These are phyloP conservation scores for Himalopsyche phryganea DNA, from an alignment of 1,140 invertebrate genomes.

Conservation along the genomic window DNA sequence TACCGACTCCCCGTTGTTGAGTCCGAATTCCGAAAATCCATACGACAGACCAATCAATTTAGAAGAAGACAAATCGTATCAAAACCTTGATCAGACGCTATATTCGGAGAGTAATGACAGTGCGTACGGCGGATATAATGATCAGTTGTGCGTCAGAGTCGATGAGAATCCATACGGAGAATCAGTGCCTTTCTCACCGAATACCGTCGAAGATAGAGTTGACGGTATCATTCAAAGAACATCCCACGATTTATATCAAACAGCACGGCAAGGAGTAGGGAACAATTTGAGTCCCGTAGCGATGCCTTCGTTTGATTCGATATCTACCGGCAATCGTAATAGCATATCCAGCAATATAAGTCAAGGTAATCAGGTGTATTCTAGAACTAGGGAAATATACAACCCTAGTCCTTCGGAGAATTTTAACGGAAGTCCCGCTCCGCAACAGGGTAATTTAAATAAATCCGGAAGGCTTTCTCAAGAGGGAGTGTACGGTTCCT, in stretches of 20 bases:
- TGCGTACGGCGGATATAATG: slow-evolving; percentile 29
- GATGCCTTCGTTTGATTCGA: slow-evolving; percentile 37
- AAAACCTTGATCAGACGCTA: slow-evolving; percentile 49
- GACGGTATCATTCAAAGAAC: slow-evolving; percentile 28
- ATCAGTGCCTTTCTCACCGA: background rate
- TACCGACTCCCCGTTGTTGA: slow-evolving; percentile 43
- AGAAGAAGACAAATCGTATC: slow-evolving; percentile 49
- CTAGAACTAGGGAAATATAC: slow-evolving; percentile 10
- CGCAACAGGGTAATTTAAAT: slow-evolving; percentile 37
- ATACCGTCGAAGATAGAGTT: slow-evolving; percentile 29
- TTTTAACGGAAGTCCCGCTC: slow-evolving; percentile 8
- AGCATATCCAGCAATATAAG: slow-evolving; percentile 37
- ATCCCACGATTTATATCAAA: slow-evolving; percentile 26
- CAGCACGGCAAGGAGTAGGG: slow-evolving; percentile 4
- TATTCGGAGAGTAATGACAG: slow-evolving; percentile 44
- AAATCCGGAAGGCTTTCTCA: background rate
- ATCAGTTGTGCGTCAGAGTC: slow-evolving; percentile 6
- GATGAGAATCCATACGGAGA: slow-evolving; percentile 9
- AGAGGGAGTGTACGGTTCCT: slow-evolving; percentile 33
- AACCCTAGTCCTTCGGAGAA: slow-evolving; percentile 13
- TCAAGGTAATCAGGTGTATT: slow-evolving; percentile 18
- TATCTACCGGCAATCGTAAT: slow-evolving; percentile 39
- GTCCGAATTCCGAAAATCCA: slow-evolving; percentile 45
- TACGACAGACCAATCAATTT: slow-evolving; percentile 49
- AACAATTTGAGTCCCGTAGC: slow-evolving; percentile 23